Evolutionary conservation across 2,888 invertebrate genomes (phyloP).

Genomic region (Galerucella calmariensis): DNA sequence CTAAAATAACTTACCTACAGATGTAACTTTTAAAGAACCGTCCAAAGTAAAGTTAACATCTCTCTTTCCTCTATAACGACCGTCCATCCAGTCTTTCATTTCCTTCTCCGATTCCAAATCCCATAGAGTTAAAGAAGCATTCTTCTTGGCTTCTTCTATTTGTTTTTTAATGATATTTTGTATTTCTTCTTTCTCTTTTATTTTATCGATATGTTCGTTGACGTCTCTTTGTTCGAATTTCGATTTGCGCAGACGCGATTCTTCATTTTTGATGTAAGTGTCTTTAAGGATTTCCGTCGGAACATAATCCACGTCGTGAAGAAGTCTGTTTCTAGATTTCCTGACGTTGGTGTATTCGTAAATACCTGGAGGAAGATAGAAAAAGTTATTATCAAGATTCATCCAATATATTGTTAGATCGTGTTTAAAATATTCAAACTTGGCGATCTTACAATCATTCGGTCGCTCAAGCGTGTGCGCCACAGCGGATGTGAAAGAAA

Average conservation of each 20-base stretch:
- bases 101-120: conserved; percentile 69
- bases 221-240: conserved; percentile 63
- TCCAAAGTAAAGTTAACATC: conserved; percentile 48
- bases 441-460: too few relatives aligned
- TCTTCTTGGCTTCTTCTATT: conserved; percentile 43
- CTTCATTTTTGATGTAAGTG: conserved; percentile 62
- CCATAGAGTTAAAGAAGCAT: conserved; percentile 64
- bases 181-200: conserved; percentile 59
- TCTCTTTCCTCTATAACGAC: conserved; percentile 59
- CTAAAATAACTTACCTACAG: conserved; percentile 57
- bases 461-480: too few relatives aligned
- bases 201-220: conserved; percentile 58
- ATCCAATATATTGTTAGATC: too few relatives aligned
- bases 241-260: conserved; percentile 59
- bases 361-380: conserved; percentile 41
- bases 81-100: conserved; percentile 63
- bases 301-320: conserved; percentile 61
- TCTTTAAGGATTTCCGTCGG: conserved; percentile 64
- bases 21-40: conserved; percentile 58
- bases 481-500: too few relatives aligned
- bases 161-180: conserved; percentile 58
- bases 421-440: too few relatives aligned
- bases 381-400: neutral
- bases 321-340: conserved; percentile 58
- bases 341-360: conserved; percentile 62